Evolutionary conservation across 2,113 vertebrate species (phyloP).

Genomic region (Herpetotheres cachinnans): DNA sequence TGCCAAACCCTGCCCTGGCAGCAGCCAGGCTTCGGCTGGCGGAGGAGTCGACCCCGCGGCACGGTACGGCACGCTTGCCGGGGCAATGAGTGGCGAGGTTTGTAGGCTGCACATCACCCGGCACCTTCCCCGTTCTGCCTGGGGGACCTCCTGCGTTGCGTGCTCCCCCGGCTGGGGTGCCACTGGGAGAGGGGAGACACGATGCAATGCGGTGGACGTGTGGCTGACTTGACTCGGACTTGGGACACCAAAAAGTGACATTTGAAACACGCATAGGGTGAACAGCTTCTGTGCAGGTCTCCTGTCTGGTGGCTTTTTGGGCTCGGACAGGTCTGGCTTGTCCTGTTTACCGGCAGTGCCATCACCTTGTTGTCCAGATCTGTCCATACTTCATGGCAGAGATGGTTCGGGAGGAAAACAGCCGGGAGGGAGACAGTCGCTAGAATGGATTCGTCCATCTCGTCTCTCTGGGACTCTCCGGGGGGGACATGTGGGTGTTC

Average conservation of each 20-base stretch:
- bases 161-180: not conserved
- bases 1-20: not conserved
- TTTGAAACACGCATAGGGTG: not conserved
- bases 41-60: rapidly evolving
- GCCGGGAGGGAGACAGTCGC: not conserved
- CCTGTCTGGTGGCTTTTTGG: not conserved
- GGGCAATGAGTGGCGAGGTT: not conserved
- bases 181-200: not conserved
- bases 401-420: not conserved
- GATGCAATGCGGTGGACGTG: rapidly evolving
- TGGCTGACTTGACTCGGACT: not conserved
- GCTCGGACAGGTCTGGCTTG: not conserved
- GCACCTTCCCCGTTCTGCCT: not conserved
- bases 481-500: not conserved
- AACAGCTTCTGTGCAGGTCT: not conserved
- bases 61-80: rapidly evolving
- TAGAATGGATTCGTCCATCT: rapidly evolving
- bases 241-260: not conserved
- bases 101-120: not conserved
- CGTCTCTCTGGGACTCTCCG: not conserved
- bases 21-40: rapidly evolving
- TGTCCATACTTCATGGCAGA: not conserved
- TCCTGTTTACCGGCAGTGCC: not conserved
- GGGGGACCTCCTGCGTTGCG: not conserved
- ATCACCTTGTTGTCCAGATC: not conserved